These are phyloP conservation scores for Leptopilina myrica DNA, from an alignment of 2,888 invertebrate genomes.

Conservation along the genomic window DNA sequence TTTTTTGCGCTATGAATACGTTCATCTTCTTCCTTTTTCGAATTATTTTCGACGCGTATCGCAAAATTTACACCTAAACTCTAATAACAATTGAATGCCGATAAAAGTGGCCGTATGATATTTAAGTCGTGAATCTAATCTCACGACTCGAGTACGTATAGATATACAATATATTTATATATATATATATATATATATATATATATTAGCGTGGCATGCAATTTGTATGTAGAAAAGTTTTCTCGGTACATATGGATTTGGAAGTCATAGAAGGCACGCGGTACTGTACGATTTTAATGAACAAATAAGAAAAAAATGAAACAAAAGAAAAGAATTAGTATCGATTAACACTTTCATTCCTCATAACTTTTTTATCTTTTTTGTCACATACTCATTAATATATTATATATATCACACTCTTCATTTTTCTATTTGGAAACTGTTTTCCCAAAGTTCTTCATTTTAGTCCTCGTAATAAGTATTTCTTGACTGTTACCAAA, in stretches of 20 bases:
- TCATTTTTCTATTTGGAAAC: slow-evolving; percentile 23
- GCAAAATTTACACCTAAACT: slow-evolving; percentile 1
- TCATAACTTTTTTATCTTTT: slow-evolving; percentile 44
- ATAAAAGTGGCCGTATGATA: slow-evolving; percentile 31
- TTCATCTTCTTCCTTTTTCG: neutral
- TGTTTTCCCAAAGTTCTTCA: slow-evolving; percentile 16
- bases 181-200: neutral
- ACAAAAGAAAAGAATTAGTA: slow-evolving; percentile 41
- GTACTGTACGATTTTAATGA: slow-evolving; percentile 62
- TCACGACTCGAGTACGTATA: slow-evolving; percentile 13
- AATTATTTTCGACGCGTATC: slow-evolving; percentile 5
- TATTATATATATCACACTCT: slow-evolving; percentile 19
- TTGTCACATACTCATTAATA: slow-evolving; percentile 42
- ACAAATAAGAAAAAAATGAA: slow-evolving; percentile 44
- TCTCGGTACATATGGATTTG: slow-evolving; percentile 60
- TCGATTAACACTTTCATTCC: slow-evolving; percentile 45
- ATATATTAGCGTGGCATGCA: slow-evolving; percentile 22
- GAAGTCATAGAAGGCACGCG: slow-evolving; percentile 72
- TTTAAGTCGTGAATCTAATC: slow-evolving; percentile 19
- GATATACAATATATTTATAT: neutral
- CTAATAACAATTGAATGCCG: slow-evolving; percentile 17
- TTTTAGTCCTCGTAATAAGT: slow-evolving; percentile 23
- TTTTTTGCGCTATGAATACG: neutral
- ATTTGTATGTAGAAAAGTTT: slow-evolving; percentile 58
- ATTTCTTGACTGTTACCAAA: slow-evolving; percentile 13